Conservation (phyloP, 2,888 invertebrate species). For the Axea sp. region DNA sequence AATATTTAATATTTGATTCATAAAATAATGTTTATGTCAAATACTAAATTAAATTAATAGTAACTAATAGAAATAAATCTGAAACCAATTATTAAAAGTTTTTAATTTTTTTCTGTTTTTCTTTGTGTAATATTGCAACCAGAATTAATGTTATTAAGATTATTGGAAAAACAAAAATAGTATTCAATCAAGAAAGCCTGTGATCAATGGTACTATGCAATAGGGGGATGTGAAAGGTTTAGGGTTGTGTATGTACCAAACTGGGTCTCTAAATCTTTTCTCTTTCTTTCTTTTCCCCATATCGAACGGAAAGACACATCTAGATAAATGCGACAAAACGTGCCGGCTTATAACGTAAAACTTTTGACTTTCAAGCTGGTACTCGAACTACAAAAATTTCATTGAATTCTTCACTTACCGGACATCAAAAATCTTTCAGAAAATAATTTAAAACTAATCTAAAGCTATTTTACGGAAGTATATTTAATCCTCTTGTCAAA, state of each 20-base stretch:
- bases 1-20: too few relatives aligned
- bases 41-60: too few relatives aligned
- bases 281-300: slow-evolving; percentile 70
- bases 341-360: slow-evolving; percentile 67
- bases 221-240: slow-evolving; percentile 13
- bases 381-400: slow-evolving; percentile 13
- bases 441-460: too few relatives aligned
- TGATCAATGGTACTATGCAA: slow-evolving; percentile 3
- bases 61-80: too few relatives aligned
- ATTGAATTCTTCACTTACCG: slow-evolving; percentile 20
- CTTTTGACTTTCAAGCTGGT: slow-evolving; percentile 63
- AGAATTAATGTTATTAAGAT: too few relatives aligned
- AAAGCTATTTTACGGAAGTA: too few relatives aligned
- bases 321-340: slow-evolving; percentile 78
- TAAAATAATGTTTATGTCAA: too few relatives aligned
- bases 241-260: slow-evolving; percentile 61
- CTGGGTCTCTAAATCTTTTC: slow-evolving; percentile 72
- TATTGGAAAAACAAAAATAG: slow-evolving; percentile 7
- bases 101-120: too few relatives aligned
- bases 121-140: too few relatives aligned
- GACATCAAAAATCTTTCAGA: slow-evolving; percentile 4
- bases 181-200: slow-evolving; percentile 1
- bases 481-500: too few relatives aligned
- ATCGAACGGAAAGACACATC: slow-evolving; percentile 75
- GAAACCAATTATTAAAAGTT: too few relatives aligned